Conservation (phyloP, 2,888 invertebrate genomes). For the Synanthedon formicaeformis region DNA sequence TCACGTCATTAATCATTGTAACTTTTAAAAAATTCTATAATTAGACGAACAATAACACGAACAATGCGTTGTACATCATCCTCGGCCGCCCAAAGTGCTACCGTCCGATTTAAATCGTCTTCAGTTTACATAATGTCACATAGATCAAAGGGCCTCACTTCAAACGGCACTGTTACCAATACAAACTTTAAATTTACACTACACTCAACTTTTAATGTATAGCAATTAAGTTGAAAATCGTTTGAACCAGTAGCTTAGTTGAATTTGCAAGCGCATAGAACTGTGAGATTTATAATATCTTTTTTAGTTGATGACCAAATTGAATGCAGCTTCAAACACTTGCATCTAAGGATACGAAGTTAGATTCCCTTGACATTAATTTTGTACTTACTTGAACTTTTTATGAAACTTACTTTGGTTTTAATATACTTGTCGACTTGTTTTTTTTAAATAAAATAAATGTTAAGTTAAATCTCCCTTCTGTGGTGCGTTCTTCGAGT, state of each 20-base stretch:
- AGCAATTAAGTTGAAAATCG: conserved; percentile 17
- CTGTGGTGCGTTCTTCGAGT: no score
- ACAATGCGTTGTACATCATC: conserved; percentile 36
- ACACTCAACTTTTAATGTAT: conserved; percentile 14
- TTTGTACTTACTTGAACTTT: conserved; percentile 19
- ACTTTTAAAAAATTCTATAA: conserved; percentile 41
- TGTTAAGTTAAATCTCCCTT: no score
- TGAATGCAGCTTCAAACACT: conserved; percentile 34
- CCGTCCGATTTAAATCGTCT: conserved; percentile 48
- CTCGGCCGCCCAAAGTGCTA: conserved; percentile 32
- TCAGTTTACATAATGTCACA: conserved; percentile 58
- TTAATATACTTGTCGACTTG: background rate
- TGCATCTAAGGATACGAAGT: conserved; percentile 34
- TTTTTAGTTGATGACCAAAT: conserved; percentile 56
- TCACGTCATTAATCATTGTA: conserved; percentile 38
- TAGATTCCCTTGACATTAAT: conserved; percentile 28
- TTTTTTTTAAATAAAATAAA: no score
- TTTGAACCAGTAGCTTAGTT: conserved; percentile 10
- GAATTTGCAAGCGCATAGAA: conserved; percentile 5
- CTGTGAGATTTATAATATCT: conserved; percentile 18
- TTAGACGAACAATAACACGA: conserved; percentile 36
- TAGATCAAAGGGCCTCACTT: conserved; percentile 58
- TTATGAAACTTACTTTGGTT: conserved; percentile 3
- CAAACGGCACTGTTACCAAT: conserved; percentile 44
- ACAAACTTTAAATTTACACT: conserved; percentile 24